Percentiles rank a stretch among this genome's conserved stretches.
phyloP scores from a whole-genome alignment of 2,797 vertebrate species.

The Alca torda region DNA sequence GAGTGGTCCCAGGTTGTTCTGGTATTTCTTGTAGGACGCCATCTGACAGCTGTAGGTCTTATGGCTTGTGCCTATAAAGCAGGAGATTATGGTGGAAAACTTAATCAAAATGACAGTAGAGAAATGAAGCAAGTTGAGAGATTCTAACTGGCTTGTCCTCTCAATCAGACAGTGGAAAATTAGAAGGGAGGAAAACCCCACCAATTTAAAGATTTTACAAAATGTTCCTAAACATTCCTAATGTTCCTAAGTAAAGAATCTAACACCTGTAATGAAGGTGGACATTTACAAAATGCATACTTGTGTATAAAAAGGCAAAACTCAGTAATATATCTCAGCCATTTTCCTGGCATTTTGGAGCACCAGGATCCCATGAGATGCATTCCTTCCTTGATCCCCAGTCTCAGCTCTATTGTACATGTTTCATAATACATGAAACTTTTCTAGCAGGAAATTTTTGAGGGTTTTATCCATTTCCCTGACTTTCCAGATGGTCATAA shows the following conservation, averaged over 20 bases:
- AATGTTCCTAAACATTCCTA: neutral
- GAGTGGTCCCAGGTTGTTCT: neutral
- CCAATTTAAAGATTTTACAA: neutral
- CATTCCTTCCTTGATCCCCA: neutral
- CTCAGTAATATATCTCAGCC: neutral
- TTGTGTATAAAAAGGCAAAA: neutral
- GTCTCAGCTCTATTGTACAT: neutral
- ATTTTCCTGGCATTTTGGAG: neutral
- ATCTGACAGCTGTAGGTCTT: neutral
- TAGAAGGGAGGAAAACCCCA: neutral
- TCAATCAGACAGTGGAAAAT: neutral
- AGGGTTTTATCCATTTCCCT: neutral
- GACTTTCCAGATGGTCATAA: neutral
- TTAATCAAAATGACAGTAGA: neutral
- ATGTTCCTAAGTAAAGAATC: neutral
- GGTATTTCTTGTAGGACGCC: neutral
- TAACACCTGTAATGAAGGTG: neutral
- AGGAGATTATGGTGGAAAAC: neutral
- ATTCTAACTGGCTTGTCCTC: neutral
- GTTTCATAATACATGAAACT: neutral
- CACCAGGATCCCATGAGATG: neutral
- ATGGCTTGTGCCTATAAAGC: neutral
- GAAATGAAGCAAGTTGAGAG: neutral
- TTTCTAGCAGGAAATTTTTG: neutral
- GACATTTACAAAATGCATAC: neutral